Conservation (phyloP, 1,140 invertebrate species). For the Helicorthomorpha holstii region DNA sequence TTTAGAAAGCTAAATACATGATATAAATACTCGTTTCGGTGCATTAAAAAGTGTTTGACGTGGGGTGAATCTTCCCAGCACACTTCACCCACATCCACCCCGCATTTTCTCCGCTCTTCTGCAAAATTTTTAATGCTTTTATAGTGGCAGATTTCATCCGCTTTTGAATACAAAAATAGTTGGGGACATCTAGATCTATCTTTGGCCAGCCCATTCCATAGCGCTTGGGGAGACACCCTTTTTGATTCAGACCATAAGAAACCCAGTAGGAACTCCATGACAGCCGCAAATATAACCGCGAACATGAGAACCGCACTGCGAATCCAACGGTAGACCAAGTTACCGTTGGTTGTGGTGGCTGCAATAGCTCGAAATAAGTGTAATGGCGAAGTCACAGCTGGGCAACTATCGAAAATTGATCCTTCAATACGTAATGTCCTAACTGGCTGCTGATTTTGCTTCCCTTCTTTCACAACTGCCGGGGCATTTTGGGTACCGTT, state of each 20-base stretch:
- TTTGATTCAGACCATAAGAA: not conserved
- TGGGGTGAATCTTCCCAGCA: constrained; percentile 49
- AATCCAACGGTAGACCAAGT: not conserved
- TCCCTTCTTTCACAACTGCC: too few relatives aligned
- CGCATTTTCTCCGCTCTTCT: constrained; percentile 32
- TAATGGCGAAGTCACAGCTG: constrained; percentile 38
- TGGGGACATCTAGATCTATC: constrained; percentile 40
- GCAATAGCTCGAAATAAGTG: not conserved
- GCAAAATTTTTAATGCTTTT: constrained; percentile 25
- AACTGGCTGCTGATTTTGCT: constrained; percentile 16
- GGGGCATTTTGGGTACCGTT: too few relatives aligned
- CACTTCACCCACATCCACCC: constrained; percentile 38
- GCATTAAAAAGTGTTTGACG: constrained; percentile 39
- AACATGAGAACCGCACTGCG: not conserved
- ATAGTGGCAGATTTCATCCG: constrained; percentile 39
- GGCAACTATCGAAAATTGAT: constrained; percentile 56
- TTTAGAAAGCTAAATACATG: constrained; percentile 40
- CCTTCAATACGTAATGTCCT: constrained; percentile 41
- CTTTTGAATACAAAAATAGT: constrained; percentile 53
- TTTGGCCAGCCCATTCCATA: constrained; percentile 20
- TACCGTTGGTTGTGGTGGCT: not conserved
- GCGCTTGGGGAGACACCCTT: not conserved
- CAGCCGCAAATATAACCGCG: not conserved
- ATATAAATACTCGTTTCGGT: constrained; percentile 41
- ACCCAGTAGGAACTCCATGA: not conserved